Percentiles rank a stretch among this genome's conserved stretches.
Evolutionary conservation across 2,113 vertebrate genomes (phyloP).

Genomic region (Gorsachius goisagi): DNA sequence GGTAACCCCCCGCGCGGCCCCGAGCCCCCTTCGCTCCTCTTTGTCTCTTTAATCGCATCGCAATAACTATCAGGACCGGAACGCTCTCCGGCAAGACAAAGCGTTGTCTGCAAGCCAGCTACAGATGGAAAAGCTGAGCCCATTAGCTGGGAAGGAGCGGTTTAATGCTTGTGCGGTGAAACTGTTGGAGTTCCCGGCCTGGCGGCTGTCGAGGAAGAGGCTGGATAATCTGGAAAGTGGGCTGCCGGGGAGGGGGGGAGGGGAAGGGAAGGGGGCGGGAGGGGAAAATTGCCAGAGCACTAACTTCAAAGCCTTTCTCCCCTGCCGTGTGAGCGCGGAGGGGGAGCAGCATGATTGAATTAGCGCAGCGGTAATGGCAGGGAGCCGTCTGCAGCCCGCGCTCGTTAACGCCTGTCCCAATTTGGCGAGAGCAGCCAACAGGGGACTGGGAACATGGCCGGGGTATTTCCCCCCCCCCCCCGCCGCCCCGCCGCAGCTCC

Average conservation of each 20-base stretch:
- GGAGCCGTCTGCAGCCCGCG: neutral
- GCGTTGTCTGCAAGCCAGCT: neutral
- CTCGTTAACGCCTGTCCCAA: neutral
- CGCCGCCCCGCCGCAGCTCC: neutral
- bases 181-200: neutral
- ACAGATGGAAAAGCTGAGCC: neutral
- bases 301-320: constrained; percentile 34
- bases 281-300: neutral
- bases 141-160: neutral
- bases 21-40: neutral
- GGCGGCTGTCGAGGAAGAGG: neutral
- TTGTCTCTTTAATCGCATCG: neutral
- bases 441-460: neutral
- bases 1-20: no score
- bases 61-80: neutral
- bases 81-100: neutral
- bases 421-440: neutral
- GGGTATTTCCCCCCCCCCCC: no score
- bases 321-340: neutral
- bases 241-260: neutral
- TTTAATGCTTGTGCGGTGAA: neutral
- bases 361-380: neutral
- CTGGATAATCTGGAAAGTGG: neutral
- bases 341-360: neutral
- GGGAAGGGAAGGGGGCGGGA: neutral